Conservation (phyloP, 2,113 vertebrate genomes). For the Upupa epops region DNA sequence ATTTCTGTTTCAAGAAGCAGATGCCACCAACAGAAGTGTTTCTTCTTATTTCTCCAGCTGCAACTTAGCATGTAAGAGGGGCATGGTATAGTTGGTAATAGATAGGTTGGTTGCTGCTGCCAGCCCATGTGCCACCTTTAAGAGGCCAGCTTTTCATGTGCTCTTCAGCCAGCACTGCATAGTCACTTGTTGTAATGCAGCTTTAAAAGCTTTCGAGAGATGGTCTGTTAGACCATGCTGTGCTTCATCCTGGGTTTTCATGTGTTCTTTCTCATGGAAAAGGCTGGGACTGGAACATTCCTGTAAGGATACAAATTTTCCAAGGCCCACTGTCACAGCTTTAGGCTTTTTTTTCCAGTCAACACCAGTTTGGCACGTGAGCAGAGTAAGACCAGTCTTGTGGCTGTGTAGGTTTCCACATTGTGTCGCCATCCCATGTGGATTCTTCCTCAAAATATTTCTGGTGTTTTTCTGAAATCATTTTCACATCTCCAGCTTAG, state of each 20-base stretch:
- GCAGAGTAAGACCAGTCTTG: not conserved
- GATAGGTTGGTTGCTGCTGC: not conserved
- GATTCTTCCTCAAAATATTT: not conserved
- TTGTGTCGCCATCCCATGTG: not conserved
- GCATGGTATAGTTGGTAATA: not conserved
- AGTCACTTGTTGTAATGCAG: not conserved
- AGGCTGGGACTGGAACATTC: not conserved
- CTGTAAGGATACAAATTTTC: not conserved
- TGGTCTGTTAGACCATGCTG: not conserved
- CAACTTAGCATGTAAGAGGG: not conserved
- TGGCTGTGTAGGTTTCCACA: not conserved
- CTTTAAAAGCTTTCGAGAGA: not conserved
- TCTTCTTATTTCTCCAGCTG: not conserved
- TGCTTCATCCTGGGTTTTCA: not conserved
- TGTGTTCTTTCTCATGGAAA: not conserved
- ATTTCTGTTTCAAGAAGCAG: not conserved
- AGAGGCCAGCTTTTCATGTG: not conserved
- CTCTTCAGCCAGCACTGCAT: not conserved
- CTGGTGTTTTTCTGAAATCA: not conserved
- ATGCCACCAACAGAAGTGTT: not conserved
- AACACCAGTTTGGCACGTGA: not conserved
- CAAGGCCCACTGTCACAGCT: not conserved
- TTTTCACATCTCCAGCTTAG: not conserved
- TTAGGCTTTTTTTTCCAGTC: not conserved
- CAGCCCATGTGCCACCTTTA: fast-evolving